Evolutionary conservation across 1,140 invertebrate genomes (phyloP).

Genomic region (Sitobion miscanthi): DNA sequence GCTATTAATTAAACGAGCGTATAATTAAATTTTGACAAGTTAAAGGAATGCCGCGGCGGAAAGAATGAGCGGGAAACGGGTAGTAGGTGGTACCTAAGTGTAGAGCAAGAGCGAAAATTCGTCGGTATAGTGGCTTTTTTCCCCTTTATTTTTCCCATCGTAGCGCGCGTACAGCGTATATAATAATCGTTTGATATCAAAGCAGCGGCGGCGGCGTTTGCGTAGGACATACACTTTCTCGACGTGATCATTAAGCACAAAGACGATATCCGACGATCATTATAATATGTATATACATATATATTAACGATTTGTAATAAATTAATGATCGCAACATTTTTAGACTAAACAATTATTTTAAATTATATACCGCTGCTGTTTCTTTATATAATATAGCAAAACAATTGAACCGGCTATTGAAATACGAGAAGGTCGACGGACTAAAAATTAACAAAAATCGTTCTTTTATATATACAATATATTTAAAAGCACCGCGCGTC

Average conservation of each 20-base stretch:
- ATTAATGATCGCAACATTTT: constrained; percentile 14
- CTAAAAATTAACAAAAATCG: background rate
- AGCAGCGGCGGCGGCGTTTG: constrained; percentile 8
- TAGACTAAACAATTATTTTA: constrained; percentile 7
- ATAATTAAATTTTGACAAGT: constrained; percentile 55
- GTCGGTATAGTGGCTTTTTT: background rate
- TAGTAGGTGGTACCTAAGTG: background rate
- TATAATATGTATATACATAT: background rate
- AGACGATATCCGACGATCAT: background rate
- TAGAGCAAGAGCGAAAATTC: constrained; percentile 8
- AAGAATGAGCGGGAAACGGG: background rate
- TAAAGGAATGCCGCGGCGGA: background rate
- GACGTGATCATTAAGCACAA: background rate
- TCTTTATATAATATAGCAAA: background rate
- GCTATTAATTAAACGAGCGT: constrained; percentile 55
- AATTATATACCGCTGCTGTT: background rate
- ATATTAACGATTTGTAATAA: constrained; percentile 9
- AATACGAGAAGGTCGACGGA: background rate
- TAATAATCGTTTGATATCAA: constrained; percentile 43
- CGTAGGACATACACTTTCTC: background rate
- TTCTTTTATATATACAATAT: background rate
- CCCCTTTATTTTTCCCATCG: background rate
- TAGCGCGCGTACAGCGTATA: background rate
- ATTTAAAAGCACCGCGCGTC: background rate
- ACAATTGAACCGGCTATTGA: background rate